These are phyloP conservation scores for Nycteola revayana DNA, from an alignment of 2,888 invertebrate genomes.

Conservation along the genomic window DNA sequence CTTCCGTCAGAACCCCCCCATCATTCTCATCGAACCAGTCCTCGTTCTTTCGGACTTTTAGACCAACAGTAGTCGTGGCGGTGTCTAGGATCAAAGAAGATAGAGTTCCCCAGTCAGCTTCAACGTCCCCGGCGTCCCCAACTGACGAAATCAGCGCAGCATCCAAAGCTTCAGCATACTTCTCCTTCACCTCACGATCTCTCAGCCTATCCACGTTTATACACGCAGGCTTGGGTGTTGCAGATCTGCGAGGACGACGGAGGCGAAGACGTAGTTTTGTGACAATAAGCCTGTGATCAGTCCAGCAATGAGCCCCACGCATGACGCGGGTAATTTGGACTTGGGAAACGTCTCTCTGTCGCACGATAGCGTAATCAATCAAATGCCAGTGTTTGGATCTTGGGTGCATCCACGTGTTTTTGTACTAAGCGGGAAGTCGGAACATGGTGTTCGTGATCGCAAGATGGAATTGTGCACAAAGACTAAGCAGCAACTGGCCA, in stretches of 20 bases:
- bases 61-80: background rate
- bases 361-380: too few relatives aligned
- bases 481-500: too few relatives aligned
- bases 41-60: background rate
- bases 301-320: too few relatives aligned
- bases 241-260: background rate
- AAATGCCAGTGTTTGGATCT: conserved; percentile 26
- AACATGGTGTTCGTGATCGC: conserved; percentile 1
- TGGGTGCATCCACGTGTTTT: conserved; percentile 27
- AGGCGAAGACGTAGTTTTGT: conserved; percentile 10
- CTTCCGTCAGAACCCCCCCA: conserved; percentile 4
- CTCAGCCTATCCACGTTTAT: conserved; percentile 1
- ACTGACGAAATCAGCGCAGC: background rate
- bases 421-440: conserved; percentile 14
- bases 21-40: conserved; percentile 4
- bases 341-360: conserved; percentile 17
- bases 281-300: conserved; percentile 24
- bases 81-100: background rate
- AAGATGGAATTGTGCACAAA: conserved; percentile 1
- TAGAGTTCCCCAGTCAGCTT: background rate
- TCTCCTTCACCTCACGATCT: conserved; percentile 7
- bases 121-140: background rate
- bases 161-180: background rate
- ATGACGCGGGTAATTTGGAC: conserved; percentile 28
- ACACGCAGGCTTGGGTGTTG: background rate